These are phyloP conservation scores for Psittacara wagleri DNA, from an alignment of 2,113 vertebrate genomes.

Conservation along the genomic window DNA sequence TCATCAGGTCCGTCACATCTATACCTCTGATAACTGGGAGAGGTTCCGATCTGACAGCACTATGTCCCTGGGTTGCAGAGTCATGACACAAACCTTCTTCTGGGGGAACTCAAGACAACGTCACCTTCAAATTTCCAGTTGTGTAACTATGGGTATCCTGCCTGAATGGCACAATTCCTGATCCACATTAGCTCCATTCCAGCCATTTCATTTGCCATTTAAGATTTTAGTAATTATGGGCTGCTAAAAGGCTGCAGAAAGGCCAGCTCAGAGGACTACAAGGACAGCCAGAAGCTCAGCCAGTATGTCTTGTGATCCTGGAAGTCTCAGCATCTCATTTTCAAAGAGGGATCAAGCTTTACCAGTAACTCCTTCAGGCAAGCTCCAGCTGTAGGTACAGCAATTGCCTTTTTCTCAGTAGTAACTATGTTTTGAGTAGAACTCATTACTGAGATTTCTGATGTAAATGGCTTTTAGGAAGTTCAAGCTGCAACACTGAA, in stretches of 20 bases:
- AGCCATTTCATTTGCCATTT: neutral
- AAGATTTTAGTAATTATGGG: neutral
- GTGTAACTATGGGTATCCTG: neutral
- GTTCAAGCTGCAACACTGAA: neutral
- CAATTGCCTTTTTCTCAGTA: neutral
- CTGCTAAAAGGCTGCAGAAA: neutral
- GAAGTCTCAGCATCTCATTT: neutral
- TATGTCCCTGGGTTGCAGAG: fast-evolving
- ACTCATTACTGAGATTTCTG: neutral
- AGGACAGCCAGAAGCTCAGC: neutral
- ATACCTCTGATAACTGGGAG: neutral
- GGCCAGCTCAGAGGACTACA: neutral
- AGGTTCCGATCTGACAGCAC: neutral
- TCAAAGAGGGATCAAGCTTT: neutral
- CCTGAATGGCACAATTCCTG: neutral
- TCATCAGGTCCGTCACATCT: too few species aligned
- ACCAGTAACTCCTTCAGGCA: neutral
- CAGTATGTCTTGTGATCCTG: neutral
- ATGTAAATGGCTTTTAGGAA: neutral
- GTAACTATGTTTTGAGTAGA: neutral
- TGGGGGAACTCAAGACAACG: neutral
- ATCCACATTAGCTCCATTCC: neutral
- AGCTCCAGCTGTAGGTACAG: neutral
- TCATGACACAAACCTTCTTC: neutral
- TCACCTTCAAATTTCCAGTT: neutral